Conservation (phyloP, 2,113 vertebrate species). For the Heloderma charlesbogerti region DNA sequence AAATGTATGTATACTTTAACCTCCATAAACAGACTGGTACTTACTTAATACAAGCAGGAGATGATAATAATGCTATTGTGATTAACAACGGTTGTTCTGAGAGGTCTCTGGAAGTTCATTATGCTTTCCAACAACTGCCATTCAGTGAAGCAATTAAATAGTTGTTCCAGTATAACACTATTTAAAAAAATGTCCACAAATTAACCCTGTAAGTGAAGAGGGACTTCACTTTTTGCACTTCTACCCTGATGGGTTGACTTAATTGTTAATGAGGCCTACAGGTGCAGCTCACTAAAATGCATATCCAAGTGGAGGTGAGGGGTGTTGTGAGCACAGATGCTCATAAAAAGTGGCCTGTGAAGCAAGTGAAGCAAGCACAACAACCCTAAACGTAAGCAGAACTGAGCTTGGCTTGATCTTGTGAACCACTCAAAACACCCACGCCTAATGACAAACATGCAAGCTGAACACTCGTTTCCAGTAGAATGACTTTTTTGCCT, state of each 20-base stretch:
- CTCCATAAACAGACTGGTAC: conserved; percentile 62
- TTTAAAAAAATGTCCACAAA: conserved; percentile 26
- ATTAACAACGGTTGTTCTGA: conserved; percentile 28
- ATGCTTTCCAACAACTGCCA: conserved; percentile 22
- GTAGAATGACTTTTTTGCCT: background rate
- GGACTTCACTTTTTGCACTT: background rate
- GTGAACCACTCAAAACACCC: background rate
- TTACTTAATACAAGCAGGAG: conserved; percentile 69
- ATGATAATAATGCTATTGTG: conserved; percentile 34
- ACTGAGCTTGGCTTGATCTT: background rate
- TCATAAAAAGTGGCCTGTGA: background rate
- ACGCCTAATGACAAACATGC: background rate
- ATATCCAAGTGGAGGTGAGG: background rate
- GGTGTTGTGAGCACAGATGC: background rate
- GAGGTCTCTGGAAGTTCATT: conserved; percentile 43
- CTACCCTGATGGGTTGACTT: too few relatives aligned
- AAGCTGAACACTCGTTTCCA: background rate
- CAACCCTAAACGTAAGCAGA: background rate
- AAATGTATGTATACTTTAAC: conserved; percentile 71
- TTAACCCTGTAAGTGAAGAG: conserved; percentile 18
- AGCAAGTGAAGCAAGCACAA: background rate
- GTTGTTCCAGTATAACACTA: background rate
- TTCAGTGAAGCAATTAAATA: conserved; percentile 40
- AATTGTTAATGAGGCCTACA: background rate
- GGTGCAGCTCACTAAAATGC: background rate